phyloP scores from a whole-genome alignment of 2,888 invertebrate species.

The Dioctria linearis region DNA sequence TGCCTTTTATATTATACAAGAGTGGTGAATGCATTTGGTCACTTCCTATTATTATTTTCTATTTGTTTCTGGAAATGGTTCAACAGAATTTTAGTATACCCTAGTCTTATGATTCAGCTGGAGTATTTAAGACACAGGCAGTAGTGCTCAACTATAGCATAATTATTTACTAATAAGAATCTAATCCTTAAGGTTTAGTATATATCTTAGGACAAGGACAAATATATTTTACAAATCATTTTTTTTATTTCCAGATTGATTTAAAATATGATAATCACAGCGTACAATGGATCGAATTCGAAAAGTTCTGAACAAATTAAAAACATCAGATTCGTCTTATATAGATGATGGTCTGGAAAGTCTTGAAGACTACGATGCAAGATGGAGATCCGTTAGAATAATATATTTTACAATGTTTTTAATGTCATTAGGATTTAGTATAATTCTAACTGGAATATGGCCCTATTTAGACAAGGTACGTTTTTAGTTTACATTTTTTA shows the following conservation, averaged over 20 bases:
- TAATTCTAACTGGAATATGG: slow-evolving; percentile 90
- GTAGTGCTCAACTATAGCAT: too few relatives aligned
- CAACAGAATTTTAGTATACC: too few relatives aligned
- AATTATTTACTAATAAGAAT: background rate
- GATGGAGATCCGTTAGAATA: slow-evolving; percentile 85
- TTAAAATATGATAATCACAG: background rate
- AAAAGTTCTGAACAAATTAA: slow-evolving; percentile 57
- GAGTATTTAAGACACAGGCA: too few relatives aligned
- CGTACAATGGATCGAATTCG: slow-evolving; percentile 21
- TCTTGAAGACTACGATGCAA: slow-evolving; percentile 76
- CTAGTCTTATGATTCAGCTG: too few relatives aligned
- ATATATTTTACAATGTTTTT: slow-evolving; percentile 93
- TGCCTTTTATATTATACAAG: too few relatives aligned
- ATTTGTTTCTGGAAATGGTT: too few relatives aligned
- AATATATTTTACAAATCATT: background rate
- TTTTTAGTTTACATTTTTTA: slow-evolving; percentile 26
- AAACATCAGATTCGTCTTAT: slow-evolving; percentile 64
- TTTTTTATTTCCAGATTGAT: slow-evolving; percentile 8
- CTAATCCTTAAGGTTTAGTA: background rate
- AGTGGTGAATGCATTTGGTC: too few relatives aligned
- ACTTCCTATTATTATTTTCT: too few relatives aligned
- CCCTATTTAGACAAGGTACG: slow-evolving; percentile 88
- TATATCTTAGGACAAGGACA: background rate
- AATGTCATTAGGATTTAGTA: slow-evolving; percentile 90
- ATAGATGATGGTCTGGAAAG: slow-evolving; percentile 77